Base-by-base conservation (phyloP, 2,888 invertebrate genomes). In the Hirtodrosophila cameraria region DNA sequence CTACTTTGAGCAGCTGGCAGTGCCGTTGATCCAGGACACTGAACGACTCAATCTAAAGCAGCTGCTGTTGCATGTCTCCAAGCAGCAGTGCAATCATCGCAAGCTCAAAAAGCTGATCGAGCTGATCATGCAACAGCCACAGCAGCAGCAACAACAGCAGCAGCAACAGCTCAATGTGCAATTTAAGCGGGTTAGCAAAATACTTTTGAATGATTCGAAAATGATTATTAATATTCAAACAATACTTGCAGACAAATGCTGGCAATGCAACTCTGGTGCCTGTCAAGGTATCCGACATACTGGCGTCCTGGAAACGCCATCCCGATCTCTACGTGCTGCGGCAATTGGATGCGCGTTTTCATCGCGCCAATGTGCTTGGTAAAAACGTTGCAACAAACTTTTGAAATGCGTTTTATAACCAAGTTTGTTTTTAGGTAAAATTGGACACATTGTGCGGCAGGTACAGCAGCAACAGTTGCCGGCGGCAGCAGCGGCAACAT, bases 361-460 rank as follows among this genome's bases (percentile, higher is more conserved):
- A 86, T 60, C 88, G 89, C 16, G 86, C 84, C 46, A 91, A 91
- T 83, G 88, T 90, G 58, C 81, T 90, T 69, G 90, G 90, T 90
- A 71, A 73, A 71, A 73, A 5, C 9, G 12, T 11, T 12, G 8
- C 1, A 4, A 12, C 5, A 4, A 48, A 7, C 15, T 9, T 0
- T 18, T 20, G 0, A 12, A 15, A n/a, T n/a, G n/a, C 0, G 2
- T 2, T 0, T 25, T 30, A 18, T 4, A 31, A 27, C 6, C 2
- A 8, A 9, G 9, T 16, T 6, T 5, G 1, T 12, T 62, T 68
- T 2, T 50, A 90, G 90, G 90, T 35, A 90, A 90, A 88, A 86
- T 90, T 55, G 89, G 89, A 25, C 87, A 91, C 64, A 80, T 90
- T 57, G 88, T 91, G 67, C 82, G 91, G 12, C 90, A 90, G 65